phyloP scores from a whole-genome alignment of 2,888 invertebrate species.

The Glyphotaelius pellucidus region DNA sequence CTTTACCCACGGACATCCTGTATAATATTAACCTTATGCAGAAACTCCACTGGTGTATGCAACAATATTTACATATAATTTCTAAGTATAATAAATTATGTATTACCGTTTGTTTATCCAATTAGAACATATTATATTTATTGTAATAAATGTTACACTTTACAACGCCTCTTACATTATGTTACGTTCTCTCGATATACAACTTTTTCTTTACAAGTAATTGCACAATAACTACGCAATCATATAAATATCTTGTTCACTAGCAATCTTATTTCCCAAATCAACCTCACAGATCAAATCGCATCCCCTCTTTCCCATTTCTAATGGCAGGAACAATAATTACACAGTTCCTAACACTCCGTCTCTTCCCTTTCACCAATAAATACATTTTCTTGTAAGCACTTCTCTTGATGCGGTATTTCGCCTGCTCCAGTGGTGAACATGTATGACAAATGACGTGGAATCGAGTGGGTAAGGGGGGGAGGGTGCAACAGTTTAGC shows the following conservation, averaged over 20 bases:
- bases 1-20: too few species aligned
- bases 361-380: slow-evolving; percentile 6
- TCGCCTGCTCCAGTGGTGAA: not conserved
- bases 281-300: not conserved
- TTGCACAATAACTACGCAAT: not conserved
- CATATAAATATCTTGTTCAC: not conserved
- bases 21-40: too few species aligned
- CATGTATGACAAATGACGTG: slow-evolving; percentile 13
- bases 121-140: too few species aligned
- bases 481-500: slow-evolving; percentile 34
- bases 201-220: too few species aligned
- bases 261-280: not conserved
- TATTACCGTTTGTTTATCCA: too few species aligned
- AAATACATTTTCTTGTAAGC: slow-evolving; percentile 26
- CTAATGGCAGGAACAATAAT: slow-evolving; percentile 13
- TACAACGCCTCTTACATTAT: too few species aligned
- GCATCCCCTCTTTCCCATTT: not conserved
- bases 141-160: too few species aligned
- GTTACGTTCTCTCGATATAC: too few species aligned
- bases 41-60: too few species aligned
- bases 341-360: not conserved
- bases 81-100: too few species aligned
- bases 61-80: too few species aligned
- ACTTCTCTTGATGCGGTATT: not conserved
- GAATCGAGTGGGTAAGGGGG: slow-evolving; percentile 6